A percentile compares a stretch with the other conserved stretches of the same genome.
phyloP scores from a whole-genome alignment of 1,140 invertebrate species.

The Calephelis virginiensis region DNA sequence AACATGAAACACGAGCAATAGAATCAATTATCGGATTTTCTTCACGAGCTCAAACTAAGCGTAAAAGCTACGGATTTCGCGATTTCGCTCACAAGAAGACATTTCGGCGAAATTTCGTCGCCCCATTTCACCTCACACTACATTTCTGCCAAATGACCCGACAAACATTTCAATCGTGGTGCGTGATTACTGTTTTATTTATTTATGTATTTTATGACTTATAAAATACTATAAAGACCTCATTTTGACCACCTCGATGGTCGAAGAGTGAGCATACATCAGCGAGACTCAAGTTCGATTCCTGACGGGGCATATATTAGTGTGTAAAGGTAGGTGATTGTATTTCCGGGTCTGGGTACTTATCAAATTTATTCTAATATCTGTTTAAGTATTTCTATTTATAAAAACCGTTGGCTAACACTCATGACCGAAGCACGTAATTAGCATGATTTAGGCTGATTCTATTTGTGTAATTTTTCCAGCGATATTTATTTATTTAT shows the following conservation, averaged over 20 bases:
- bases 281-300: no score
- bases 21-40: not conserved
- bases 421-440: no score
- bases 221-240: not conserved
- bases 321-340: no score
- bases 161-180: conserved; percentile 50
- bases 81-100: conserved; percentile 1
- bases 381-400: no score
- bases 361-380: no score
- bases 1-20: not conserved
- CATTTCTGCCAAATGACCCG: conserved; percentile 49
- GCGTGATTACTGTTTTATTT: conserved; percentile 34
- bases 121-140: conserved; percentile 44
- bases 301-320: no score
- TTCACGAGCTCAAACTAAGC: not conserved
- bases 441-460: no score
- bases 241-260: not conserved
- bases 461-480: no score
- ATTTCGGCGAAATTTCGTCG: conserved; percentile 17
- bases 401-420: no score
- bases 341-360: no score
- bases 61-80: not conserved
- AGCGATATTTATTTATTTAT: no score
- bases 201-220: conserved; percentile 1
- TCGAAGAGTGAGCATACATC: no score